Percentiles rank a stretch among this genome's conserved stretches.
phyloP scores from a whole-genome alignment of 2,888 invertebrate genomes.

The Acheta domesticus region DNA sequence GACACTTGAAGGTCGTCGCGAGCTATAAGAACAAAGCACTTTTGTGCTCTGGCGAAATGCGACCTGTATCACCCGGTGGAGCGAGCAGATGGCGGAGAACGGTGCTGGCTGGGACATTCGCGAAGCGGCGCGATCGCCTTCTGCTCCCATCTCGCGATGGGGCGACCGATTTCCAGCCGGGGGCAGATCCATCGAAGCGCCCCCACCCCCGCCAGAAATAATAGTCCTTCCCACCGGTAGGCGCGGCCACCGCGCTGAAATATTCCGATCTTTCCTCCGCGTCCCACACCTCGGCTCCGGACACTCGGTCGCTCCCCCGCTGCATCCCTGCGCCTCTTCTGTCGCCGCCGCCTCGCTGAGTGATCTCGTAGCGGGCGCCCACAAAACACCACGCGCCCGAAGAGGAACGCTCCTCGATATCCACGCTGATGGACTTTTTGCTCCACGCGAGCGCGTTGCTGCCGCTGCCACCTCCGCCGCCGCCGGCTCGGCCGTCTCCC shows the following conservation, averaged over 20 bases:
- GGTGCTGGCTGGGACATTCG: too few relatives aligned
- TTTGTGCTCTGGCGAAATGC: too few relatives aligned
- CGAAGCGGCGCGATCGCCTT: too few relatives aligned
- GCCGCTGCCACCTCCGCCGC: not conserved
- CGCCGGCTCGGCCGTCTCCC: not conserved
- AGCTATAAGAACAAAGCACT: too few relatives aligned
- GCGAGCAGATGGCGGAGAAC: too few relatives aligned
- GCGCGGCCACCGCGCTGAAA: not conserved
- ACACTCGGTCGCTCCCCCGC: not conserved
- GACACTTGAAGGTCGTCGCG: too few relatives aligned
- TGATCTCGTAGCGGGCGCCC: not conserved
- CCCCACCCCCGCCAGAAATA: too few relatives aligned
- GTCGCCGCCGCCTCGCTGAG: not conserved
- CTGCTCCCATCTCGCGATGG: too few relatives aligned
- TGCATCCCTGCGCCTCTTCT: not conserved
- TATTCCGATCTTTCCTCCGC: not conserved
- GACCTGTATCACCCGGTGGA: too few relatives aligned
- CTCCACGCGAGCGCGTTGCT: not conserved
- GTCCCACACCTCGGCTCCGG: not conserved
- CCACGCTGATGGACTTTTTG: not conserved
- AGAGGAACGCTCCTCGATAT: not conserved
- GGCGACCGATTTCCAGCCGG: too few relatives aligned
- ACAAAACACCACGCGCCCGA: not conserved
- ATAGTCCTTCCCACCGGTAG: too few relatives aligned
- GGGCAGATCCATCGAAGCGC: too few relatives aligned